These are phyloP conservation scores for Noctua janthina DNA, from an alignment of 2,888 invertebrate genomes.

Conservation along the genomic window DNA sequence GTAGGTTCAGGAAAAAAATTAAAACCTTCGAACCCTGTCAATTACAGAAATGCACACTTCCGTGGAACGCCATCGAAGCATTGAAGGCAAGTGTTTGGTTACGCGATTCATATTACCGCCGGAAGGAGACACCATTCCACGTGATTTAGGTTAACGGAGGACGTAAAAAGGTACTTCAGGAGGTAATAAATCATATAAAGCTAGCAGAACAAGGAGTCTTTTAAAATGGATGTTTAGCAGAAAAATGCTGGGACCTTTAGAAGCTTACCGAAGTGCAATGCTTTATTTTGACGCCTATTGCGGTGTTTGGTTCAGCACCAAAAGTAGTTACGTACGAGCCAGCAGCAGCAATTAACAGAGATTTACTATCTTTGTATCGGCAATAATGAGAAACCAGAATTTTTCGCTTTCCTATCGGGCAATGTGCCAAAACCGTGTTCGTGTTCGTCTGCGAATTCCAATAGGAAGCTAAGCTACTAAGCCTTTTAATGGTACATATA, in stretches of 20 bases:
- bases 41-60: conserved; percentile 22
- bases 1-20: conserved; percentile 1
- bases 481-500: not conserved
- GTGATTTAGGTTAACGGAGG: conserved; percentile 18
- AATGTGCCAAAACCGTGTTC: conserved; percentile 24
- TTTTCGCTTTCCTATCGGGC: conserved; percentile 19
- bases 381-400: not conserved
- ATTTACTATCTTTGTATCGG: not conserved
- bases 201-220: not conserved
- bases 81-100: conserved; percentile 32
- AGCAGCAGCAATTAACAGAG: not conserved
- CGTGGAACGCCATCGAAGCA: conserved; percentile 10
- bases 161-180: conserved; percentile 27
- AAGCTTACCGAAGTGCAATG: not conserved
- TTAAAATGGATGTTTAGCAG: not conserved
- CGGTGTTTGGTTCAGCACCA: not conserved
- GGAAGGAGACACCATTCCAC: conserved; percentile 28
- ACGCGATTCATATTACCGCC: conserved; percentile 38
- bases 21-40: conserved; percentile 8
- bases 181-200: conserved; percentile 41
- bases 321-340: not conserved
- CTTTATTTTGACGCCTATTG: conserved; percentile 10
- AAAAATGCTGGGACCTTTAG: not conserved
- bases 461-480: conserved; percentile 15
- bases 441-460: conserved; percentile 3